Percentiles rank a stretch among this genome's conserved stretches.
phyloP scores from a whole-genome alignment of 2,797 vertebrate species.

The Muscicapa striata region DNA sequence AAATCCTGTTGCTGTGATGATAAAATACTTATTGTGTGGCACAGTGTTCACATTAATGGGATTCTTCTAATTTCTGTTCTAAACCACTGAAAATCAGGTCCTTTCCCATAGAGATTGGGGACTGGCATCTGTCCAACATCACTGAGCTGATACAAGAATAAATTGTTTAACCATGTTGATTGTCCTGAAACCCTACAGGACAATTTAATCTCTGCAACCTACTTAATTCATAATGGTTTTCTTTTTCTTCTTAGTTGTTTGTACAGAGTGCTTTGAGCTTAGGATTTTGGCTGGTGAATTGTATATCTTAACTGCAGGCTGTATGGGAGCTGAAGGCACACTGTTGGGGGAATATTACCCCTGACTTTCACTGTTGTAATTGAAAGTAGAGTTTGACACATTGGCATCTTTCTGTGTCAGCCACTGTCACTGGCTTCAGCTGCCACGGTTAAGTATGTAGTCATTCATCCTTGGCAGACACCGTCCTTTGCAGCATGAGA shows the following conservation, averaged over 20 bases:
- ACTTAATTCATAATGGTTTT: constrained; percentile 31
- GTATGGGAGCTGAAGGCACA: background rate
- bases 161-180: constrained; percentile 42
- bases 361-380: constrained; percentile 54
- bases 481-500: constrained; percentile 49
- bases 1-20: background rate
- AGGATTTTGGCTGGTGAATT: background rate
- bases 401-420: constrained; percentile 45
- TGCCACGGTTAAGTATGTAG: constrained; percentile 47
- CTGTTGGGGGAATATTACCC: constrained; percentile 13
- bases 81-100: background rate
- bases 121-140: background rate
- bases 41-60: background rate
- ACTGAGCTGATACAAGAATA: constrained; percentile 4
- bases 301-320: background rate
- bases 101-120: background rate
- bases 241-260: constrained; percentile 8
- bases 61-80: constrained; percentile 17
- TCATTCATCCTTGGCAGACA: constrained; percentile 50
- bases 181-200: constrained; percentile 45
- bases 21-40: background rate
- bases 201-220: constrained; percentile 27
- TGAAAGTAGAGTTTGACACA: constrained; percentile 65
- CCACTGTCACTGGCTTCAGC: constrained; percentile 31
- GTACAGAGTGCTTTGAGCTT: background rate